phyloP scores from a whole-genome alignment of 2,888 invertebrate species.

The Synergus umbraculus region DNA sequence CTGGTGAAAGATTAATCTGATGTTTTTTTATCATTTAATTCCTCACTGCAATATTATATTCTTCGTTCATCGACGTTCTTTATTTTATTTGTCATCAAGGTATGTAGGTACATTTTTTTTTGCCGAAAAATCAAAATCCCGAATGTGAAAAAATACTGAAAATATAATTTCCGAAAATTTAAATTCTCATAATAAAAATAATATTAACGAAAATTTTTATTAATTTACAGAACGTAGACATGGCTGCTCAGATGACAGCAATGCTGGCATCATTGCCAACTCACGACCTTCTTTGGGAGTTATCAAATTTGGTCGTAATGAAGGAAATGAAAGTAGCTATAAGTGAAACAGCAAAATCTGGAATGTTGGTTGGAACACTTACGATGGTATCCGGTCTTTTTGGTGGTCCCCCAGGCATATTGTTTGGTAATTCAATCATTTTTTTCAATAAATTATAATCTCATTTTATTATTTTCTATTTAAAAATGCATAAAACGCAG shows the following conservation, averaged over 20 bases:
- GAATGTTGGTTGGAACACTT: constrained; percentile 46
- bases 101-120: background rate
- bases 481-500: background rate
- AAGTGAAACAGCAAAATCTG: constrained; percentile 45
- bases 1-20: background rate
- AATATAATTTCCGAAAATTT: too few species aligned
- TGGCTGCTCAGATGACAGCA: constrained; percentile 5
- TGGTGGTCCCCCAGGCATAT: constrained; percentile 49
- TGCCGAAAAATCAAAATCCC: too few species aligned
- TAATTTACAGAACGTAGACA: background rate
- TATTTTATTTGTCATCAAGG: background rate
- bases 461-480: background rate
- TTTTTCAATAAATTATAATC: background rate
- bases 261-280: constrained; percentile 42
- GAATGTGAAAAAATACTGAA: too few species aligned
- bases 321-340: constrained; percentile 48
- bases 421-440: constrained; percentile 42
- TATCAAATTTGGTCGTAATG: constrained; percentile 45
- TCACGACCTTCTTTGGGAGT: constrained; percentile 45
- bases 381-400: constrained; percentile 44
- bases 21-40: background rate
- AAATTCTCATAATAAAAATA: too few species aligned
- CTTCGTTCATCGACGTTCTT: background rate
- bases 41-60: background rate
- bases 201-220: background rate